phyloP scores from a whole-genome alignment of 35 echinoderm and acorn worm species.

The Strongylocentrotus purpuratus region DNA sequence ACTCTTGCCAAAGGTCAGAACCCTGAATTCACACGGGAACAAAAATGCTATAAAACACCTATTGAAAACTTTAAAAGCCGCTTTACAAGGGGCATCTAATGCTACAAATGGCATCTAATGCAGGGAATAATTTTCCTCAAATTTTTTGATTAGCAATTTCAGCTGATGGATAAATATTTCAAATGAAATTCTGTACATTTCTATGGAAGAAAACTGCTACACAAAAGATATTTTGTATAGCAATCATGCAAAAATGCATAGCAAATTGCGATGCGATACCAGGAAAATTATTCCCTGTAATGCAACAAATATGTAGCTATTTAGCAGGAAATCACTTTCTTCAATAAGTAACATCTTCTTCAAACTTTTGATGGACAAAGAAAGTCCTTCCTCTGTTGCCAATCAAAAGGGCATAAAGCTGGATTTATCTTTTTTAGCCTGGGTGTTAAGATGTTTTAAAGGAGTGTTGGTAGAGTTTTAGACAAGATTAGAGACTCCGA shows the following conservation, averaged over 20 bases:
- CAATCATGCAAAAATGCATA: no score
- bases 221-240: no score
- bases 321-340: not conserved
- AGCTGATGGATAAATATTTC: no score
- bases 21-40: not conserved
- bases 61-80: not conserved
- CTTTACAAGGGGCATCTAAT: not conserved
- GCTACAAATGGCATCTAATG: not conserved
- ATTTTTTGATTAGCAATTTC: no score
- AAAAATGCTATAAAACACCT: not conserved
- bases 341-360: not conserved
- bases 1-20: not conserved
- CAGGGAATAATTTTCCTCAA: no score
- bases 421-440: not conserved
- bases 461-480: not conserved
- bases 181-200: no score
- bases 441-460: not conserved
- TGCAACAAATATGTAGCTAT: not conserved
- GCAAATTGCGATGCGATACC: no score
- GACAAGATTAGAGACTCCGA: not conserved
- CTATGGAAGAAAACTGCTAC: no score
- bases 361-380: not conserved
- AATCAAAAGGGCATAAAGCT: not conserved
- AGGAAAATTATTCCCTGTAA: no score
- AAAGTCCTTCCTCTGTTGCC: no score